A percentile compares a stretch with the other conserved stretches of the same genome.
Evolutionary conservation across 2,888 invertebrate species (phyloP).

Genomic region (Rotaria sp.): DNA sequence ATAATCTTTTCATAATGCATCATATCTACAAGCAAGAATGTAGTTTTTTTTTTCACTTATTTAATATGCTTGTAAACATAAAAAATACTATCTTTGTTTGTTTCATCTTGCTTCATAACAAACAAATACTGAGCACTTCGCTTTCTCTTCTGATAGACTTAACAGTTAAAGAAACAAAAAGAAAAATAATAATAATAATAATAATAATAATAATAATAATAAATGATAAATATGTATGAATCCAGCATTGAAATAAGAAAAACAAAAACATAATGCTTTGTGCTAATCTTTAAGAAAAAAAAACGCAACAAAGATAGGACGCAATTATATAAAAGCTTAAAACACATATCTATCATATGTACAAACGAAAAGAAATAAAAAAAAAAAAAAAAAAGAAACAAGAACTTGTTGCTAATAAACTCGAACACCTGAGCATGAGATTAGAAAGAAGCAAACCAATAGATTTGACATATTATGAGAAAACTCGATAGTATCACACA

Average conservation of each 20-base stretch:
- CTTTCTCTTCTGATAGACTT: neutral
- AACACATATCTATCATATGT: neutral
- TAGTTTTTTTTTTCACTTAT: neutral
- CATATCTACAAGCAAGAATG: neutral
- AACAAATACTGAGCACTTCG: neutral
- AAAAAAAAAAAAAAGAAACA: neutral
- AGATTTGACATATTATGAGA: conserved; percentile 3
- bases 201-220: neutral
- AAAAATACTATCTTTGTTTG: neutral
- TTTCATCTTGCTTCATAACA: neutral
- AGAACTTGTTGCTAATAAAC: neutral
- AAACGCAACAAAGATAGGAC: neutral
- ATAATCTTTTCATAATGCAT: neutral
- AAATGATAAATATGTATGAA: neutral
- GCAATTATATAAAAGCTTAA: neutral
- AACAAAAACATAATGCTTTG: neutral
- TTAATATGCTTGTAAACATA: neutral
- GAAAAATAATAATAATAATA: neutral
- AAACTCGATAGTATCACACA: conserved; percentile 7
- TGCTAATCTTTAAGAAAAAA: neutral
- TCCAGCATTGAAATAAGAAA: neutral
- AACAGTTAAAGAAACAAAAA: neutral
- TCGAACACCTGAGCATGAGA: conserved; percentile 22
- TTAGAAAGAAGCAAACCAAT: neutral
- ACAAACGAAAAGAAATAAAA: neutral